Base-by-base conservation (phyloP, 2,113 vertebrate species). In the Toxostoma redivivum region DNA sequence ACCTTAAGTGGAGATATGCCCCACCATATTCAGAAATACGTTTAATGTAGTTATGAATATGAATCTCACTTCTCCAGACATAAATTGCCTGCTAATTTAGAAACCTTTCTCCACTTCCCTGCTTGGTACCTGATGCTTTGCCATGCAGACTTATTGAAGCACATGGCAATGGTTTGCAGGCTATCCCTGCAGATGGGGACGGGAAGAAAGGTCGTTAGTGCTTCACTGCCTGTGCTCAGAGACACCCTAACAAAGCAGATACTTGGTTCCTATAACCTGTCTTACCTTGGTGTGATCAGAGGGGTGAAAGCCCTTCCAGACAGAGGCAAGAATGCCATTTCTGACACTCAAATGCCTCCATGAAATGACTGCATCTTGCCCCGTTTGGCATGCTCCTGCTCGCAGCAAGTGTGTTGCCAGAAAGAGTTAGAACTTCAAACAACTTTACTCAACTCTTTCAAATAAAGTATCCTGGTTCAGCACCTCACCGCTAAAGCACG, bases 341-440 rank as follows among this genome's bases (percentile, higher is more conserved):
- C 72, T 88, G 64, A 73, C 23, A 51, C 48, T 42, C 64, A 30
- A 48, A 74, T n/a, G 44, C 50, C 54, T 53, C 48, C 37, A 53
- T 38, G 50, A 78, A 73, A 86, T 88, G 47, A 19, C 33, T 38
- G 60, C 50, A 62, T 81, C 73, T 81, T 83, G 72, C 76, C 44
- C 40, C 3, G 8, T 37, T 15, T 79, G 94, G 92, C 81, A 21
- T 54, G 86, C 88, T 90, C 28, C 82, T 72, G 72, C 86, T 86
- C 48, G 11, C 65, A 81, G 77, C 50, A 67, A 37, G 44, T 44
- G 21, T n/a, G 37, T 16, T 97, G 90, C 92, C 90, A 94, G 84
- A 90, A 65, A 78, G 91, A 93, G 62, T 45, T 1, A 72, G 64
- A 95, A 93, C 93, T 93, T 96, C 92, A 96, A 96, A 96, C 72